These are phyloP conservation scores for Cryptoblepharus egeriae DNA, from an alignment of 2,797 vertebrate genomes.

Conservation along the genomic window DNA sequence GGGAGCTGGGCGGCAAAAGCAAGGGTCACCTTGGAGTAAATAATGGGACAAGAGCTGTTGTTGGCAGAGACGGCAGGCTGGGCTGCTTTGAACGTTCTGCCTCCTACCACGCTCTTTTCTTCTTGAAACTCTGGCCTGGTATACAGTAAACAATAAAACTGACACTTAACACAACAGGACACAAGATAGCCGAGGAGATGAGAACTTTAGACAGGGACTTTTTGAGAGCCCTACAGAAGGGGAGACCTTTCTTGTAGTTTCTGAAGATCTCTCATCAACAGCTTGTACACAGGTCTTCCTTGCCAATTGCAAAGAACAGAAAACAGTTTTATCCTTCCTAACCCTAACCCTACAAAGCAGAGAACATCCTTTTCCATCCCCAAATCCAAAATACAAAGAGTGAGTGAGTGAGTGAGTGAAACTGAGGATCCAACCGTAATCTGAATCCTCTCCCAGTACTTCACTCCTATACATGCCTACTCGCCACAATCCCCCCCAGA, in stretches of 20 bases:
- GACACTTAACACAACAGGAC: fast-evolving
- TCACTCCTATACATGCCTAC: too few relatives aligned
- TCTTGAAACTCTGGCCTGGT: not conserved
- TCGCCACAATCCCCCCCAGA: too few relatives aligned
- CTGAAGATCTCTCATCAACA: not conserved
- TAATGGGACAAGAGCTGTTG: slow-evolving; percentile 10
- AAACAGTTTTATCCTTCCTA: too few relatives aligned
- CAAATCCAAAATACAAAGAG: too few relatives aligned
- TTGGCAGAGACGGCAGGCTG: not conserved
- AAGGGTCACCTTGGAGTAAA: slow-evolving; percentile 5
- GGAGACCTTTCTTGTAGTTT: not conserved
- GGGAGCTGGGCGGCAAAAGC: slow-evolving; percentile 4
- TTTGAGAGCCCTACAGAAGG: fast-evolving
- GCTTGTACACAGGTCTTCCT: not conserved
- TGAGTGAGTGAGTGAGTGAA: too few relatives aligned
- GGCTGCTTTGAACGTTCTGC: not conserved
- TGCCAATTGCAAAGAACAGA: not conserved
- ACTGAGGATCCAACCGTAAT: too few relatives aligned
- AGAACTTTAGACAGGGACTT: not conserved
- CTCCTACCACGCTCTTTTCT: slow-evolving; percentile 5
- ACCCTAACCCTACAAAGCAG: too few relatives aligned
- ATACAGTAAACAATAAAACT: not conserved
- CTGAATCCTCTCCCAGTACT: too few relatives aligned
- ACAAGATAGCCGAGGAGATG: fast-evolving
- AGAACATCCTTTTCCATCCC: too few relatives aligned